Evolutionary conservation across 1,140 invertebrate genomes (phyloP).

Genomic region (Zaprionus africanus): DNA sequence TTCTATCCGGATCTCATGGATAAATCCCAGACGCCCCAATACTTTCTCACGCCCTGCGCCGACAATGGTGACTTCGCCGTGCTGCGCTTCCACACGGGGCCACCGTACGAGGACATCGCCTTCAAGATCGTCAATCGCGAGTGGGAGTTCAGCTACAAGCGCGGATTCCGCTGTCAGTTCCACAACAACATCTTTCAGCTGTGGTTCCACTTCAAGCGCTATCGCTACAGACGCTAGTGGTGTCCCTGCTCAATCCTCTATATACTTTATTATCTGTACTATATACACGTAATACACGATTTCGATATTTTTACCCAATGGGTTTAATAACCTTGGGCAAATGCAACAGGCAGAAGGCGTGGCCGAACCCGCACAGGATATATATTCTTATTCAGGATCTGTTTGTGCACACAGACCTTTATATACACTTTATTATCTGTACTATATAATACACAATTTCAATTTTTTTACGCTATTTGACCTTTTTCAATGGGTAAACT

Average conservation of each 20-base stretch:
- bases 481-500: too few species aligned
- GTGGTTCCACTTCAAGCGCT: constrained; percentile 99
- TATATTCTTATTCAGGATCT: too few species aligned
- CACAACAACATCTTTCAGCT: constrained; percentile 99
- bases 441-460: not conserved
- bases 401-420: too few species aligned
- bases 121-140: constrained; percentile 99
- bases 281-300: not conserved
- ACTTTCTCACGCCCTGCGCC: constrained; percentile 94
- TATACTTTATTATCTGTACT: not conserved
- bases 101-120: constrained; percentile 99
- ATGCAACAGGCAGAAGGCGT: too few species aligned
- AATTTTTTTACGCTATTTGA: not conserved
- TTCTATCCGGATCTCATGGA: constrained; percentile 99
- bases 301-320: not conserved
- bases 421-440: not conserved
- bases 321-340: too few species aligned
- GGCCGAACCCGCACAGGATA: too few species aligned
- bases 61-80: constrained; percentile 98
- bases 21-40: constrained; percentile 96
- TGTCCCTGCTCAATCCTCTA: not conserved
- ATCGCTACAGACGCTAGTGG: constrained; percentile 95
- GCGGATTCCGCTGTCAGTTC: constrained; percentile 99
- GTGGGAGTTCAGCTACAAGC: constrained; percentile 99
- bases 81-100: constrained; percentile 97